Percentiles rank a stretch among this genome's conserved stretches.
Evolutionary conservation across 2,797 vertebrate species (phyloP).

Genomic region (Coregonus sp.): DNA sequence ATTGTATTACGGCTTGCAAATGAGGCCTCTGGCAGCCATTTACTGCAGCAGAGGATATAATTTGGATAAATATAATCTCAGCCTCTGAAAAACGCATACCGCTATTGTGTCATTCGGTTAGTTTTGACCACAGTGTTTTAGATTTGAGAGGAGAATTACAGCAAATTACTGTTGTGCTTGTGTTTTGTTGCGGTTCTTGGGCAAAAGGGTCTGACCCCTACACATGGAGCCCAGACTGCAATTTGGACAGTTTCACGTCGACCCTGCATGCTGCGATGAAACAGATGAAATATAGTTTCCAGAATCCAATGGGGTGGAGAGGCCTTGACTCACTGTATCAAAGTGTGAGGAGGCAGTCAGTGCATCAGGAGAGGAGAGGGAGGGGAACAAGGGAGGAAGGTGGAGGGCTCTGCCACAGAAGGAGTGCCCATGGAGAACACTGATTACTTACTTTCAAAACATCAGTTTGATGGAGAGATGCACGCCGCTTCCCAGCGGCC

Average conservation of each 20-base stretch:
- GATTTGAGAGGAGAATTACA: background rate
- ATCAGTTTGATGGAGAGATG: conserved; percentile 66
- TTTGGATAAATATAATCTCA: background rate
- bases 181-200: background rate
- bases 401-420: conserved; percentile 36
- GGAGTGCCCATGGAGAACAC: conserved; percentile 63
- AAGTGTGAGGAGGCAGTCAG: conserved; percentile 13
- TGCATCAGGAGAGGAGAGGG: background rate
- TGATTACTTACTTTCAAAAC: conserved; percentile 70
- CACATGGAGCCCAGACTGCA: background rate
- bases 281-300: conserved; percentile 37
- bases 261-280: conserved; percentile 12
- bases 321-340: conserved; percentile 33
- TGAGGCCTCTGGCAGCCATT: background rate
- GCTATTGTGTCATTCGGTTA: background rate
- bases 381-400: conserved; percentile 2
- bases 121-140: background rate
- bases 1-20: background rate
- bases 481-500: conserved; percentile 50
- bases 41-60: background rate
- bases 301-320: conserved; percentile 20
- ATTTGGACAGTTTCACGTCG: background rate
- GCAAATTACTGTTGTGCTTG: background rate
- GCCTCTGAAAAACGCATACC: background rate
- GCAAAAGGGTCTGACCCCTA: background rate